Base-by-base conservation (phyloP, 2,113 vertebrate species). In the Cyprinodon tularosa region DNA sequence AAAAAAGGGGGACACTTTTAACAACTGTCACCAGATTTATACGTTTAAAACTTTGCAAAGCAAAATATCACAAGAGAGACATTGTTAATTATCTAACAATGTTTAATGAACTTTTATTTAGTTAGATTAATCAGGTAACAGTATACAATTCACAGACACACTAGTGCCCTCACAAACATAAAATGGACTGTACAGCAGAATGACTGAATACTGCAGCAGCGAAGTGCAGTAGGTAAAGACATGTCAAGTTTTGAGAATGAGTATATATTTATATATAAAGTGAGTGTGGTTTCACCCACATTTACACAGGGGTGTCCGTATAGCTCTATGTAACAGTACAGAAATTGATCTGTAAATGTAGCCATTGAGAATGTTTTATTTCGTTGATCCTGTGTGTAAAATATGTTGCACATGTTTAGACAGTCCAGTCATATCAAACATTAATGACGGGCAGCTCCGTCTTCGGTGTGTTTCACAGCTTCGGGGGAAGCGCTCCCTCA, bases 61-160 rank as follows among this genome's bases (percentile, higher is more conserved):
- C 61, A 44, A 86, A 73, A 86, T 76, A 85, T 63, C 75, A 83
- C 50, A 77, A 84, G 20, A 78, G 39, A 85, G 74, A 84, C 80
- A 90, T 60, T 81, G 68, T 65, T 73, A 84, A 72, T 90, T 91
- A 93, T 90, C 90, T 90, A 94, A 93, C 91, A 92, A 94, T 91
- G 89, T 92, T 94, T 93, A 92, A 94, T 93, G 90, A 89, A 84
- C 85, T 91, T 93, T 92, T 92, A 92, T 91, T 93, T 87, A 87
- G 89, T 92, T 93, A 90, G 88, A 92, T 93, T 92, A 91, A 93
- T 91, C 91, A 93, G 93, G 91, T 92, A 94, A 92, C 93, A 94
- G 93, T 93, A 92, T 95, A 95, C 94, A 95, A 92, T 93, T 94
- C 93, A 95, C 94, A 81, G 91, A 94, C 93, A 94, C 89, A 92